These are phyloP conservation scores for Acanthurus leucopareius DNA, from an alignment of 2,797 vertebrate species.

Conservation along the genomic window DNA sequence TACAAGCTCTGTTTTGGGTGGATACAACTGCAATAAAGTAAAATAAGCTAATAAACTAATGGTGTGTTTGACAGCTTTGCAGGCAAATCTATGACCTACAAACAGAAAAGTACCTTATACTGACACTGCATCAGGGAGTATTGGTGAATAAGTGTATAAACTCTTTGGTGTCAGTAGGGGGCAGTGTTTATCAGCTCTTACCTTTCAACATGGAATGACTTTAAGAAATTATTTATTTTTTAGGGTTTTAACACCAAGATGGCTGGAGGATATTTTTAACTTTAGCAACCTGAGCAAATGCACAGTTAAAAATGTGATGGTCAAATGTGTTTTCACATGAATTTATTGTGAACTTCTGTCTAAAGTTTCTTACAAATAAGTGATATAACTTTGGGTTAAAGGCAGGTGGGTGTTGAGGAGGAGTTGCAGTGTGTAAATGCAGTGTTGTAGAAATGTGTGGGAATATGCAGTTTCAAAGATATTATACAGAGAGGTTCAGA, in stretches of 20 bases:
- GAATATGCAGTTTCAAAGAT: constrained; percentile 13
- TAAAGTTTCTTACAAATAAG: neutral
- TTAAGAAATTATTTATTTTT: constrained; percentile 20
- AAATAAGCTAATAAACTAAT: neutral
- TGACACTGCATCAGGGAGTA: neutral
- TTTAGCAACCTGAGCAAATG: constrained; percentile 15
- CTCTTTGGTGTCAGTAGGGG: constrained; percentile 63
- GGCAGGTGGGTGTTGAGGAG: constrained; percentile 6
- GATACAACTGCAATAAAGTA: neutral
- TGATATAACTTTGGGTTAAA: constrained; percentile 9
- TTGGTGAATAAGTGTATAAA: constrained; percentile 37
- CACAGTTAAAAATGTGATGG: constrained; percentile 1
- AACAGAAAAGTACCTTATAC: neutral
- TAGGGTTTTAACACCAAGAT: constrained; percentile 3
- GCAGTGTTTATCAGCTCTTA: constrained; percentile 73
- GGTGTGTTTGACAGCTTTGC: neutral
- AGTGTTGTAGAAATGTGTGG: constrained; percentile 1
- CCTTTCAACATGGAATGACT: neutral
- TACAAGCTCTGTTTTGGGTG: too few species aligned
- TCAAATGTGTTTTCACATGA: neutral
- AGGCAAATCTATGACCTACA: neutral
- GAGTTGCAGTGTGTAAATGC: constrained; percentile 1
- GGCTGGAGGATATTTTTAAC: constrained; percentile 37
- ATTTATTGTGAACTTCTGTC: constrained; percentile 1
- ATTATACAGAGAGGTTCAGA: neutral